Evolutionary conservation across 2,113 vertebrate species (phyloP).

Genomic region (Colaptes auratus): DNA sequence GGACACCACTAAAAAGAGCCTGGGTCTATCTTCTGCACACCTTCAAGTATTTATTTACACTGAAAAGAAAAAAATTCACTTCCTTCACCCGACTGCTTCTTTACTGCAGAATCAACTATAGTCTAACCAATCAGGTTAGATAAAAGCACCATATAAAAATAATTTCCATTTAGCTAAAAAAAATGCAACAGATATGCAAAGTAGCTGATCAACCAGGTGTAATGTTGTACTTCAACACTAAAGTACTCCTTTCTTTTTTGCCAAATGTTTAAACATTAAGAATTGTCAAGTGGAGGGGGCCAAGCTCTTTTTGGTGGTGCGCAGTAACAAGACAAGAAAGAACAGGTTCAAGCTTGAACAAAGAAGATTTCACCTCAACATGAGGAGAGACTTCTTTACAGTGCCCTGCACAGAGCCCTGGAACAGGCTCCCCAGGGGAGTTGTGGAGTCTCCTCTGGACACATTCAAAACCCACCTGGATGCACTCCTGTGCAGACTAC

Average conservation of each 20-base stretch:
- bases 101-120: background rate
- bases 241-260: background rate
- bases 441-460: no score
- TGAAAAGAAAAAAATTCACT: background rate
- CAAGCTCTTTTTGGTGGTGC: no score
- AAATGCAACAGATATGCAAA: background rate
- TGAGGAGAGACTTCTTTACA: no score
- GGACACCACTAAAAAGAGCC: background rate
- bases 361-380: no score
- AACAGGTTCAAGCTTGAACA: no score
- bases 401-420: no score
- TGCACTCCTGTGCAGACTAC: no score
- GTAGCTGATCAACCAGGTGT: background rate
- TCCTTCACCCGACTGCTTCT: background rate
- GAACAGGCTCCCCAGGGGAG: no score
- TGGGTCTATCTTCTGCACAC: background rate
- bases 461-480: no score
- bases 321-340: no score
- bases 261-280: background rate
- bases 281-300: background rate
- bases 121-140: background rate
- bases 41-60: background rate
- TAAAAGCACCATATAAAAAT: background rate
- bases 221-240: background rate
- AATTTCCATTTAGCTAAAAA: background rate